A percentile compares a stretch with the other conserved stretches of the same genome.
These are phyloP conservation scores for Propithecus coquereli DNA, from an alignment of 2,113 vertebrate species.

Conservation along the genomic window DNA sequence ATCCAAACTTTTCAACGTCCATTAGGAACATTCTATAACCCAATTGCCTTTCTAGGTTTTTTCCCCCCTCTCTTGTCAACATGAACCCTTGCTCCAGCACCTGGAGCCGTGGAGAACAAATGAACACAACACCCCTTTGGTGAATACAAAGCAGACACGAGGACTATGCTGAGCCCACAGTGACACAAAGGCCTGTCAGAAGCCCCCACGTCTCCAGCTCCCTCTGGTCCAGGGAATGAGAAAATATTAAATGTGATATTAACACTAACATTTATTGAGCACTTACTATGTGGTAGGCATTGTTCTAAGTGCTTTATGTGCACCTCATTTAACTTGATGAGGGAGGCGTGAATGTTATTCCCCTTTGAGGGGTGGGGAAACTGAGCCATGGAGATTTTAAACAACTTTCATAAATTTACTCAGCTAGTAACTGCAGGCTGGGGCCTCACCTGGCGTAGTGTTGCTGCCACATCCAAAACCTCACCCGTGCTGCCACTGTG, in stretches of 20 bases:
- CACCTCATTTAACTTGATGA: fast-evolving
- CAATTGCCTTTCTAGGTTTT: neutral
- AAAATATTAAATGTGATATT: fast-evolving
- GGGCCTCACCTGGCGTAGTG: neutral
- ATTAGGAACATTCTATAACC: neutral
- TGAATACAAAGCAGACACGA: neutral
- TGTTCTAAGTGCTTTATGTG: neutral
- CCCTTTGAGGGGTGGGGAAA: neutral
- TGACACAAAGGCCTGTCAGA: fast-evolving
- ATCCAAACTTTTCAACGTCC: neutral
- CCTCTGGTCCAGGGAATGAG: neutral
- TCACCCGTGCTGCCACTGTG: neutral
- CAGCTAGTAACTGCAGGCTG: neutral
- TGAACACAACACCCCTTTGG: fast-evolving
- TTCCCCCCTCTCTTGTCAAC: neutral
- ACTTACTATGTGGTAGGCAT: neutral
- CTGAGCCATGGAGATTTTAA: neutral
- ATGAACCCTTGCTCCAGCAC: neutral
- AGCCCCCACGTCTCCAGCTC: neutral
- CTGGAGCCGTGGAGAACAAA: neutral
- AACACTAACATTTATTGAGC: fast-evolving
- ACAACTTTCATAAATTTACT: neutral
- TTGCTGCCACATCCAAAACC: fast-evolving
- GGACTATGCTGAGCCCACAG: fast-evolving
- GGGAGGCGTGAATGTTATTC: neutral